phyloP scores from a whole-genome alignment of 2,113 vertebrate genomes.

The human (Homo sapiens) region GRCh38 chr18:38586501-38587000 shows the following conservation, averaged over 20 bases:
- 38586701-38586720: neutral
- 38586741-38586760: neutral
- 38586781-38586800: conserved; percentile 20
- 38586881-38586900: neutral
- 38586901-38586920: neutral
- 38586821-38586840: conserved; percentile 57
- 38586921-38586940: neutral
- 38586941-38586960: neutral
- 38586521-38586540: neutral
- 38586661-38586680: neutral
- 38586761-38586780: conserved; percentile 50
- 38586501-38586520: neutral
- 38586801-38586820: conserved; percentile 31
- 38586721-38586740: neutral
- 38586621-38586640: neutral
- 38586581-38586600: too few species aligned
- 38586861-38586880: neutral
- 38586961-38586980: neutral
- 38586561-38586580: neutral
- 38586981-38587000: conserved; percentile 50
- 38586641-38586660: neutral
- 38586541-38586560: neutral
- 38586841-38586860: neutral
- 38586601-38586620: neutral
- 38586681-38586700: neutral